These are phyloP conservation scores for Malurus cyaneus DNA, from an alignment of 2,113 vertebrate species.

Conservation along the genomic window DNA sequence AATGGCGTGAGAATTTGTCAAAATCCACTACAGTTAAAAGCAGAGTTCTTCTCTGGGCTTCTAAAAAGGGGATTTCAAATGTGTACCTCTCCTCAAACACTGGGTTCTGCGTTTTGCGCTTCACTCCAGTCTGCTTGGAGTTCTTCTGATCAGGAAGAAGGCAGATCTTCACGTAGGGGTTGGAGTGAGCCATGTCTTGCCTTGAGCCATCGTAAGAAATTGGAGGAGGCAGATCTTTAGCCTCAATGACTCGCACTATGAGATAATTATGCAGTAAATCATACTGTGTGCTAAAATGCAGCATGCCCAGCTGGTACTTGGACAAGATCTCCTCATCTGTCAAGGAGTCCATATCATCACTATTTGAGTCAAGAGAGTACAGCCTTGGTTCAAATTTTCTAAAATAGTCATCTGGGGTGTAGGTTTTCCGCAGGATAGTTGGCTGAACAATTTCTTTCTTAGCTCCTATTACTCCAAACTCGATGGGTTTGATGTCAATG, in stretches of 20 bases:
- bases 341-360: constrained; percentile 84
- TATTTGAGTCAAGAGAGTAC: constrained; percentile 80
- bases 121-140: constrained; percentile 89
- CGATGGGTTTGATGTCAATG: constrained; percentile 85
- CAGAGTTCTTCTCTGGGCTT: constrained; percentile 89
- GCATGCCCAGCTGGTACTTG: constrained; percentile 87
- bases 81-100: constrained; percentile 91
- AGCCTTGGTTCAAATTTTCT: constrained; percentile 85
- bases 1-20: constrained; percentile 90
- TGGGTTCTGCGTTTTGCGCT: constrained; percentile 88
- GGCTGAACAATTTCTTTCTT: constrained; percentile 88
- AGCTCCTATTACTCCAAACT: constrained; percentile 84
- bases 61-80: constrained; percentile 88
- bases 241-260: constrained; percentile 86
- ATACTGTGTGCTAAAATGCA: constrained; percentile 90
- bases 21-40: constrained; percentile 88
- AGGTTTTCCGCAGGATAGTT: constrained; percentile 77
- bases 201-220: constrained; percentile 78
- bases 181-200: constrained; percentile 88
- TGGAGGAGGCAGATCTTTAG: constrained; percentile 83
- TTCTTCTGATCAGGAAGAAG: constrained; percentile 91
- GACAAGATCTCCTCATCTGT: constrained; percentile 87
- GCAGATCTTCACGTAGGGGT: constrained; percentile 90
- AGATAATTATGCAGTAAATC: constrained; percentile 86
- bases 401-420: constrained; percentile 82